phyloP scores from a whole-genome alignment of 2,113 vertebrate species.

The Cheirogaleus medius region DNA sequence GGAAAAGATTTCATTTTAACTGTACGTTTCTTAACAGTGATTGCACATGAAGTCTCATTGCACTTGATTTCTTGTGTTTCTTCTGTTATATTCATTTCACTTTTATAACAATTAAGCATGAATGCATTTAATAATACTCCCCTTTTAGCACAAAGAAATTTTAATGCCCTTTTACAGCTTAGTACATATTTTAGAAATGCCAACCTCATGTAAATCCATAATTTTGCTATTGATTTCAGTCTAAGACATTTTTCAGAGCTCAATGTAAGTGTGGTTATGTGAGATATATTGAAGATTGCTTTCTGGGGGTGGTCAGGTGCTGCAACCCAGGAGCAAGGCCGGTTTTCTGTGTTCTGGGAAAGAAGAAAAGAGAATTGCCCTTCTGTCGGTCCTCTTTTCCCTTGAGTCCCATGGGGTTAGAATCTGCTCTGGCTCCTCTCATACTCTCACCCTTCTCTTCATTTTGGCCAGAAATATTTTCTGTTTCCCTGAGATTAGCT shows the following conservation, averaged over 20 bases:
- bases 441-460: not conserved
- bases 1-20: not conserved
- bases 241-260: conserved; percentile 28
- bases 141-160: conserved; percentile 21
- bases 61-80: not conserved
- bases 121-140: not conserved
- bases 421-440: not conserved
- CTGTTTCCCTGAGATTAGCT: not conserved
- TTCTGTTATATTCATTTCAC: conserved; percentile 20
- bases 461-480: conserved; percentile 48
- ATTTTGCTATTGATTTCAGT: conserved; percentile 37
- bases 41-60: not conserved
- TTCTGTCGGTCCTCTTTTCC: not conserved
- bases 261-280: not conserved
- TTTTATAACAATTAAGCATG: conserved; percentile 20
- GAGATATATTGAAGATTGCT: conserved; percentile 3
- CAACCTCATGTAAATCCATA: not conserved
- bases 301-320: not conserved
- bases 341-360: not conserved
- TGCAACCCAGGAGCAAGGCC: not conserved
- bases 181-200: conserved; percentile 28
- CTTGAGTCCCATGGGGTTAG: not conserved
- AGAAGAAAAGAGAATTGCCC: not conserved
- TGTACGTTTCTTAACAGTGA: not conserved
- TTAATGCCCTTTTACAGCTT: not conserved